Evolutionary conservation across 92 coral and sea anemone genomes (phyloP).

Genomic region (Nematostella vectensis): DNA sequence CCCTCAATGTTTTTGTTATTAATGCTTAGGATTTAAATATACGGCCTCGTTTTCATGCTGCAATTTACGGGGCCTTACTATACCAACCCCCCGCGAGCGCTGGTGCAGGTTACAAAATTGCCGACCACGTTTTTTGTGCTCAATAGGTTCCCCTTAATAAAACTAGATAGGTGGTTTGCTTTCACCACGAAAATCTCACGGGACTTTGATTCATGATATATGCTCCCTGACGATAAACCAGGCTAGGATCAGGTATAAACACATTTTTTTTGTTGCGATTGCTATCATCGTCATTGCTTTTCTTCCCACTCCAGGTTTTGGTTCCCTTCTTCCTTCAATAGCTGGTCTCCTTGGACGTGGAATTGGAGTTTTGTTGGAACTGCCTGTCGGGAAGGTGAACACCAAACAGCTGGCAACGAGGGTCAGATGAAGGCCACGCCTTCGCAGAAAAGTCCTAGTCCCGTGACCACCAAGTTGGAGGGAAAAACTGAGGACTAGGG

Average conservation of each 20-base stretch:
- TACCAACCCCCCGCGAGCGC: slow-evolving; percentile 3
- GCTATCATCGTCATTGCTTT: too few relatives aligned
- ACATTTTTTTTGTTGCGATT: too few relatives aligned
- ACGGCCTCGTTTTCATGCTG: slow-evolving; percentile 36
- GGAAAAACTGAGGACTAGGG: too few relatives aligned
- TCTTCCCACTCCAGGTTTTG: background rate
- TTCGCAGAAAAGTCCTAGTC: too few relatives aligned
- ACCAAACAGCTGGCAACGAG: background rate
- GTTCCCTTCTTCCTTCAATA: background rate
- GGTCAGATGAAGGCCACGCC: background rate
- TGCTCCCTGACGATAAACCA: slow-evolving; percentile 42
- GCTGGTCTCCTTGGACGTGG: slow-evolving; percentile 2
- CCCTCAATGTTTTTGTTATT: too few relatives aligned
- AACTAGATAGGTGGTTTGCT: slow-evolving; percentile 25
- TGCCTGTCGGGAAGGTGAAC: background rate
- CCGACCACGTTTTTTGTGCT: slow-evolving; percentile 24
- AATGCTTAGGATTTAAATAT: too few relatives aligned
- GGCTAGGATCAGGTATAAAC: too few relatives aligned
- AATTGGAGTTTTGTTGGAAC: background rate
- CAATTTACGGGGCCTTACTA: background rate
- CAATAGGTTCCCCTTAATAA: slow-evolving; percentile 20
- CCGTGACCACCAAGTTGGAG: too few relatives aligned
- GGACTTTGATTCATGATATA: slow-evolving; percentile 15
- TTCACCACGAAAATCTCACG: slow-evolving; percentile 36
- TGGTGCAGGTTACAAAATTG: slow-evolving; percentile 25